Evolutionary conservation across 2,888 invertebrate genomes (phyloP), one percentile per base, ranked within the genome.

Genomic region (Epistrophe eligans): DNA sequence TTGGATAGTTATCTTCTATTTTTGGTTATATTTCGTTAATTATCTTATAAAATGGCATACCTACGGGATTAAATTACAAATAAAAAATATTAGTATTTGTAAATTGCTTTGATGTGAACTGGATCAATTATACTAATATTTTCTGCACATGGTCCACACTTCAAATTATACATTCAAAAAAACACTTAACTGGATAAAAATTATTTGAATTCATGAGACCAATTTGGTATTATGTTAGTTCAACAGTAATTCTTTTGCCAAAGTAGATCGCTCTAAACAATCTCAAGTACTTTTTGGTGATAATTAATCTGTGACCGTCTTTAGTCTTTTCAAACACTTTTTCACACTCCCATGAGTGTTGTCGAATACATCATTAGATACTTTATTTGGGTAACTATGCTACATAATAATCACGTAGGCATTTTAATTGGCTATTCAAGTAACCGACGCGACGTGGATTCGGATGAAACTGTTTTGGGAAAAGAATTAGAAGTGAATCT

Each of bases 321-420:
- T 28, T 38, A 28, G 11, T 7, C n/a, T 72, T 43, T 52, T 55
- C 6, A 24, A 55, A 55, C 13, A 11, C 11, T 52, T 32, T 73
- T 82, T 79, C 89, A 84, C 88, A 90, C 88, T 19, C 74, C 0
- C 55, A 40, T 28, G 38, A 38, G 19, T 40, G n/a, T 55, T 15
- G 11, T 70, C n/a, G 11, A 52, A 74, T 79, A 88, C n/a, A 28
- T 73, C 13, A 52, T 50, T 5, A 58, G 67, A 77, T 32, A 48
- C 43, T 62, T 40, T 72, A 64, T 28, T 88, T 71, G 67, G 77
- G 7, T 40, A 71, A 10, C 60, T 19, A 38, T 28, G 13, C 17
- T 15, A 43, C 19, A 17, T 19, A 60, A 66, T 45, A 64, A 66
- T 80, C 80, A 84, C 76, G 55, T 67, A 58, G 19, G 15, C 8